phyloP scores from a whole-genome alignment of 1,140 invertebrate genomes.

The Octopus sinensis region DNA sequence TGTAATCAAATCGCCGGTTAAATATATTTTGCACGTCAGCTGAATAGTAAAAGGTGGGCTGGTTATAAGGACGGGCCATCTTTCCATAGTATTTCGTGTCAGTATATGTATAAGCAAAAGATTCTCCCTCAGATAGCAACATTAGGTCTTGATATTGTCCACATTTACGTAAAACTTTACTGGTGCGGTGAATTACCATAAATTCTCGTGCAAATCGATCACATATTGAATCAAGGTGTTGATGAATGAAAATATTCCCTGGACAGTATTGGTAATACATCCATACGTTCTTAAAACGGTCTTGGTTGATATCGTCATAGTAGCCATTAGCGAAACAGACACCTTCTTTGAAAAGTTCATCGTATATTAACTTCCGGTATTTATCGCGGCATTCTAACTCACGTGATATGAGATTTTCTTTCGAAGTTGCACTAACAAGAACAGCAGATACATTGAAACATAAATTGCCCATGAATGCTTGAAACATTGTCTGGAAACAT shows the following conservation, averaged over 20 bases:
- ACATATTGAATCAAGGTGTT: conserved; percentile 47
- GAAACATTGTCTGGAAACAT: conserved; percentile 46
- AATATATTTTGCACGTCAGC: conserved; percentile 44
- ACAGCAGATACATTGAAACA: conserved; percentile 41
- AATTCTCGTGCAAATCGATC: conserved; percentile 44
- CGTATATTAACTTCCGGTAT: conserved; percentile 41
- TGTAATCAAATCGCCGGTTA: conserved; percentile 46
- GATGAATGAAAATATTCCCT: conserved; percentile 33
- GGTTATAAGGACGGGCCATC: conserved; percentile 32
- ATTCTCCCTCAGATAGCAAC: conserved; percentile 46
- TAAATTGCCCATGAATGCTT: conserved; percentile 48
- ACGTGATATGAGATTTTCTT: conserved; percentile 38
- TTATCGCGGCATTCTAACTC: conserved; percentile 40
- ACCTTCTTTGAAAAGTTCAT: conserved; percentile 43
- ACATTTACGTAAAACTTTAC: conserved; percentile 48
- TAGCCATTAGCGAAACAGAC: conserved; percentile 34
- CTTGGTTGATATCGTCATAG: conserved; percentile 30
- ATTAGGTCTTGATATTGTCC: conserved; percentile 53
- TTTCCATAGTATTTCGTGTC: conserved; percentile 41
- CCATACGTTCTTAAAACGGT: conserved; percentile 42
- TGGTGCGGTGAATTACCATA: conserved; percentile 50
- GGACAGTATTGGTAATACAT: conserved; percentile 34
- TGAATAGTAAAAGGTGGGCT: conserved; percentile 43
- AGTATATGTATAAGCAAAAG: conserved; percentile 42
- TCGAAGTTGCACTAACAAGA: conserved; percentile 45